phyloP scores from a whole-genome alignment of 2,113 vertebrate species.

The Columbina picui region DNA sequence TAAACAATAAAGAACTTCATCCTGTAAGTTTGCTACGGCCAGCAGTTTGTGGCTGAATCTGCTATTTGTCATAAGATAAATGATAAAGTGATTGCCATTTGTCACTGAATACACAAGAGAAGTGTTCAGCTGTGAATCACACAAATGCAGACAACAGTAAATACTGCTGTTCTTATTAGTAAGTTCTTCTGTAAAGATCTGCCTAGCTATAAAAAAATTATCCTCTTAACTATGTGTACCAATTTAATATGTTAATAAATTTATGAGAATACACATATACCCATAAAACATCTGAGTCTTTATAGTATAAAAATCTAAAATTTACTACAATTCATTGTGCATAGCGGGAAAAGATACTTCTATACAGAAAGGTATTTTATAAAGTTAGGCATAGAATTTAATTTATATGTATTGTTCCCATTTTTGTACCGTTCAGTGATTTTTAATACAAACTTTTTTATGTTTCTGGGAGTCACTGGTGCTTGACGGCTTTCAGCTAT shows the following conservation, averaged over 20 bases:
- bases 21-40: conserved; percentile 88
- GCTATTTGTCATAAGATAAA: conserved; percentile 91
- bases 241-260: conserved; percentile 58
- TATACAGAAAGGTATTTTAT: conserved; percentile 71
- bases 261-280: conserved; percentile 18
- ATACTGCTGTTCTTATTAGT: conserved; percentile 72
- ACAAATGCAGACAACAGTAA: conserved; percentile 76
- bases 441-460: conserved; percentile 90
- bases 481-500: conserved; percentile 82
- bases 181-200: conserved; percentile 60
- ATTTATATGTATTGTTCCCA: conserved; percentile 86
- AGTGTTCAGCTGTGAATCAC: conserved; percentile 81
- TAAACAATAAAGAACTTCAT: conserved; percentile 92
- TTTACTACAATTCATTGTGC: conserved; percentile 60
- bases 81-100: conserved; percentile 89
- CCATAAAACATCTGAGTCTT: conserved; percentile 9
- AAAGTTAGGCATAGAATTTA: conserved; percentile 80
- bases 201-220: conserved; percentile 47
- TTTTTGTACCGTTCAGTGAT: conserved; percentile 84
- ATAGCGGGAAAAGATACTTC: conserved; percentile 64
- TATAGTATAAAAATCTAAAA: conserved; percentile 42
- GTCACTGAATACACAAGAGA: conserved; percentile 84
- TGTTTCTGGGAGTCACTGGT: conserved; percentile 80
- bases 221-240: conserved; percentile 34
- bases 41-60: conserved; percentile 88